Conservation (phyloP, 2,888 invertebrate genomes). For the Eulithis testata region DNA sequence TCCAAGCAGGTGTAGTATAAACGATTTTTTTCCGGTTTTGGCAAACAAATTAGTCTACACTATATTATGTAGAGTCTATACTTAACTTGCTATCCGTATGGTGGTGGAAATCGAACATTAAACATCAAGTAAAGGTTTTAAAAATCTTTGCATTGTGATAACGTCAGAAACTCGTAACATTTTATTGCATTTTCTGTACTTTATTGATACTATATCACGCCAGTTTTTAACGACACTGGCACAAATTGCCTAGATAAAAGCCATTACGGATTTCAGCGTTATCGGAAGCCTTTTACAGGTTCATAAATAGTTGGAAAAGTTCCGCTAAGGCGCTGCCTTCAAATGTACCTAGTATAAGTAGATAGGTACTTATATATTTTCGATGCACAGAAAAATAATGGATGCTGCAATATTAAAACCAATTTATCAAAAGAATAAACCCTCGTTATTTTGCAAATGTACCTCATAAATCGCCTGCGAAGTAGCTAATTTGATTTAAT, state of each 20-base stretch:
- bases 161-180: constrained; percentile 2
- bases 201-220: constrained; percentile 44
- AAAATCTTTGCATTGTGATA: background rate
- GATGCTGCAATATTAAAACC: background rate
- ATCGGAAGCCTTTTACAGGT: constrained; percentile 63
- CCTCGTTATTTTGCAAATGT: background rate
- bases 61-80: no score
- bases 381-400: background rate
- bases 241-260: constrained; percentile 54
- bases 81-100: no score
- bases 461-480: no score
- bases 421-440: background rate
- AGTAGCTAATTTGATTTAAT: no score
- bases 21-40: no score
- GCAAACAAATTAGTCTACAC: no score
- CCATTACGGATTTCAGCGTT: constrained; percentile 57
- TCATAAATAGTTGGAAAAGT: constrained; percentile 60
- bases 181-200: constrained; percentile 3
- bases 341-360: background rate
- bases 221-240: constrained; percentile 54
- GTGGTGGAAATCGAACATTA: no score
- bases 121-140: no score
- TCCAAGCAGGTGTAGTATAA: no score
- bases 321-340: constrained; percentile 2
- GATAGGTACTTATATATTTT: background rate